These are phyloP conservation scores for Eupithecia subumbrata DNA, from an alignment of 2,888 invertebrate genomes.

Conservation along the genomic window DNA sequence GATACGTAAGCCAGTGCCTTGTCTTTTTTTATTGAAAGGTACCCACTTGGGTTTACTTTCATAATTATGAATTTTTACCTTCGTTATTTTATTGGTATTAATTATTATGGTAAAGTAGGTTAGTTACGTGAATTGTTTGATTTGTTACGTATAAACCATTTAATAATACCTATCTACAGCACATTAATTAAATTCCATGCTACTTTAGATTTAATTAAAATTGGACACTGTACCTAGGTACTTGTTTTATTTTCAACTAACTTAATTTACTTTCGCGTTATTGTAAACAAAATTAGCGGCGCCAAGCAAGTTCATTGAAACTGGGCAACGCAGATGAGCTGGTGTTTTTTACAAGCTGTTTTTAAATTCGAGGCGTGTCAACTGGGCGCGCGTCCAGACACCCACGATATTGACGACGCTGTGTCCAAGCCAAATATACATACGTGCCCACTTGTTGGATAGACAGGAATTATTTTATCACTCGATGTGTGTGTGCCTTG, in stretches of 20 bases:
- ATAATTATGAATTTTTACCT: not conserved
- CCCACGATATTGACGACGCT: conserved; percentile 50
- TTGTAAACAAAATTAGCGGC: conserved; percentile 20
- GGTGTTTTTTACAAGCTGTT: conserved; percentile 53
- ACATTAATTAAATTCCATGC: not conserved
- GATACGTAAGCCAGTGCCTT: not conserved
- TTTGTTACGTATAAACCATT: not conserved
- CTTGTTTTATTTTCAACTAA: not conserved
- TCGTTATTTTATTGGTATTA: not conserved
- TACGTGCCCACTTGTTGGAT: conserved; percentile 13
- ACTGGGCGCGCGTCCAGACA: conserved; percentile 63
- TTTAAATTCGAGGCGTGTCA: conserved; percentile 60
- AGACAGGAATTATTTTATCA: conserved; percentile 9
- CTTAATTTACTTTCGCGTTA: not conserved
- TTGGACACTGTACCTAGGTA: no score
- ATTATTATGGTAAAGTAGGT: not conserved
- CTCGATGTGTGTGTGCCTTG: not conserved
- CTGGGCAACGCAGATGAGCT: conserved; percentile 3
- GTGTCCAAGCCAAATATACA: conserved; percentile 45
- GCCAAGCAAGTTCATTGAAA: conserved; percentile 49
- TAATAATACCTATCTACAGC: not conserved
- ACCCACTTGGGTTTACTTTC: not conserved
- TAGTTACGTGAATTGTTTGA: not conserved
- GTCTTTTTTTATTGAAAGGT: not conserved
- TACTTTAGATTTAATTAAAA: not conserved